Conservation (phyloP, 1,140 invertebrate genomes). For the Tetranychus urticae region DNA sequence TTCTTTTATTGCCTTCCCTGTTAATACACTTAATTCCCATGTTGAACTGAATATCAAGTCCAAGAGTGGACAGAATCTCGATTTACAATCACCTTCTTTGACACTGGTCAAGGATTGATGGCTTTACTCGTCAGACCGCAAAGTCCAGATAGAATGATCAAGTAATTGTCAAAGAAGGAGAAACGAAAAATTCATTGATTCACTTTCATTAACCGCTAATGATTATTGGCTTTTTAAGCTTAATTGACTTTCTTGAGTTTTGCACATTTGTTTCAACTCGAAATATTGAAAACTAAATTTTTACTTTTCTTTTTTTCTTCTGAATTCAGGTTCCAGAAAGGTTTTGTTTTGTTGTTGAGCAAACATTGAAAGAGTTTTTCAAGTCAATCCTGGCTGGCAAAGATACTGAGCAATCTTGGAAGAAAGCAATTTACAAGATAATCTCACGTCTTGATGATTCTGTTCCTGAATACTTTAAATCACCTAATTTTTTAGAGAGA, state of each 20-base stretch:
- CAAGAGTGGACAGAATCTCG: too few species aligned
- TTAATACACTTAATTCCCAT: too few species aligned
- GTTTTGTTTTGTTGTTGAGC: slow-evolving; percentile 86
- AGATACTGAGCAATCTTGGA: slow-evolving; percentile 96
- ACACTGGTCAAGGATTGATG: too few species aligned
- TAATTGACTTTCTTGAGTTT: too few species aligned
- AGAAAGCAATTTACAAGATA: slow-evolving; percentile 99
- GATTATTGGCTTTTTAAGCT: too few species aligned
- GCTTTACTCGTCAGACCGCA: not conserved
- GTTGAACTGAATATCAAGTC: too few species aligned
- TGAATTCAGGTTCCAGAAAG: slow-evolving; percentile 66
- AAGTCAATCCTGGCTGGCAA: slow-evolving; percentile 82
- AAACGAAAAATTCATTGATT: too few species aligned
- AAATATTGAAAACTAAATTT: not conserved
- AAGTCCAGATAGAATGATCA: not conserved
- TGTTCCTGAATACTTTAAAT: slow-evolving; percentile 98
- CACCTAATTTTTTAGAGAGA: slow-evolving; percentile 94
- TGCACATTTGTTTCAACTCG: too few species aligned
- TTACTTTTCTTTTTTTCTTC: not conserved
- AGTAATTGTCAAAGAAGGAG: too few species aligned
- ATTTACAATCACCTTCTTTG: too few species aligned
- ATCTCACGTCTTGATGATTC: slow-evolving; percentile 94
- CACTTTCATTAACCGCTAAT: too few species aligned
- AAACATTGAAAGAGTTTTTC: slow-evolving; percentile 94
- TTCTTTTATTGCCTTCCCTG: too few species aligned